These are phyloP conservation scores for Heterodera schachtii DNA, from an alignment of 1,140 invertebrate genomes.

Conservation along the genomic window DNA sequence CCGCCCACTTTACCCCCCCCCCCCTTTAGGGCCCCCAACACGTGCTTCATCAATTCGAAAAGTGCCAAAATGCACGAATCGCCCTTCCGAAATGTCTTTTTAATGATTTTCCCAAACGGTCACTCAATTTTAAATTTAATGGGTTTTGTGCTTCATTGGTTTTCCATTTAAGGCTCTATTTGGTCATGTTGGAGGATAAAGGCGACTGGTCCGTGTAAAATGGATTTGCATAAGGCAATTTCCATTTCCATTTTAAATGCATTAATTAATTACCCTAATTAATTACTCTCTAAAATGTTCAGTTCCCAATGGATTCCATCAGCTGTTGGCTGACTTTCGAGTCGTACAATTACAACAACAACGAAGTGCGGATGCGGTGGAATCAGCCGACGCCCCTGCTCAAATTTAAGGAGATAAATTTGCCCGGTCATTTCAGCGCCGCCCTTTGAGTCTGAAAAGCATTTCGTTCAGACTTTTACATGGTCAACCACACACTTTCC, in stretches of 20 bases:
- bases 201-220: conserved; percentile 56
- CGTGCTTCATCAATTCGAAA: conserved; percentile 63
- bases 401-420: conserved; percentile 65
- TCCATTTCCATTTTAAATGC: background rate
- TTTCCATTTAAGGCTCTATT: conserved; percentile 45
- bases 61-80: conserved; percentile 61
- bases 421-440: conserved; percentile 43
- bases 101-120: conserved; percentile 66
- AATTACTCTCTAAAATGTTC: background rate
- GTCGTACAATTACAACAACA: conserved; percentile 64
- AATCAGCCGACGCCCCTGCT: conserved; percentile 59
- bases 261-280: conserved; percentile 3
- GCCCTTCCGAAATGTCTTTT: conserved; percentile 64
- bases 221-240: conserved; percentile 51
- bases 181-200: conserved; percentile 65
- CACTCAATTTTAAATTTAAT: conserved; percentile 11
- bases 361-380: conserved; percentile 62
- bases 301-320: conserved; percentile 63
- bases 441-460: background rate
- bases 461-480: conserved; percentile 49
- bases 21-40: conserved; percentile 43
- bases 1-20: background rate
- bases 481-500: conserved; percentile 57
- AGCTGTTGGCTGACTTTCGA: conserved; percentile 58
- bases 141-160: background rate